phyloP scores from a whole-genome alignment of 1,140 invertebrate genomes.

The Euwallacea fornicatus region DNA sequence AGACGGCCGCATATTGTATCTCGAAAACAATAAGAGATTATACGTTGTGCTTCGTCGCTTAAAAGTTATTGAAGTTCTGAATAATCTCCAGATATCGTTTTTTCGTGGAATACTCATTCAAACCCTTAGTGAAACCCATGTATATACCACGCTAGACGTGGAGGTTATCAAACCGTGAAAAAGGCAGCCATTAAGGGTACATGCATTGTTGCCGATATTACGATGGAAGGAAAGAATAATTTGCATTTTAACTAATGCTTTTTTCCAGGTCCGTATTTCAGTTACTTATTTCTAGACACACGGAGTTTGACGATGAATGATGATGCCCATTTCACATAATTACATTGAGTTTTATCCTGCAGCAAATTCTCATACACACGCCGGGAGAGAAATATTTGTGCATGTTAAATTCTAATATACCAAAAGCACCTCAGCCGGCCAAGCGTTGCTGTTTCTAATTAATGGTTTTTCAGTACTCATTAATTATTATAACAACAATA shows the following conservation, averaged over 20 bases:
- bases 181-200: slow-evolving; percentile 31
- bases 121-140: slow-evolving; percentile 15
- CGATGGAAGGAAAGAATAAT: slow-evolving; percentile 17
- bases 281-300: no score
- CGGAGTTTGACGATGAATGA: no score
- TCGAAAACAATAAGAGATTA: background rate
- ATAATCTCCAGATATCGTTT: background rate
- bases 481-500: no score
- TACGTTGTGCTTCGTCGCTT: background rate
- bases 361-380: no score
- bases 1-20: background rate
- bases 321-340: no score
- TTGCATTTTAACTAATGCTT: slow-evolving; percentile 29
- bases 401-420: no score
- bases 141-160: slow-evolving; percentile 20
- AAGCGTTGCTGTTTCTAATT: no score
- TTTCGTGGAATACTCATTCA: slow-evolving; percentile 23
- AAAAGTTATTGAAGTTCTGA: background rate
- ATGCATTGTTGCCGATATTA: slow-evolving; percentile 25
- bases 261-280: background rate
- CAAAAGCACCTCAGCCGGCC: no score
- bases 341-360: no score
- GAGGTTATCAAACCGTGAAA: slow-evolving; percentile 32
- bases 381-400: no score
- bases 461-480: no score